Evolutionary conservation across 2,888 invertebrate genomes (phyloP), one percentile per base, ranked within the genome.

Genomic region (Camptogramma bilineatum): DNA sequence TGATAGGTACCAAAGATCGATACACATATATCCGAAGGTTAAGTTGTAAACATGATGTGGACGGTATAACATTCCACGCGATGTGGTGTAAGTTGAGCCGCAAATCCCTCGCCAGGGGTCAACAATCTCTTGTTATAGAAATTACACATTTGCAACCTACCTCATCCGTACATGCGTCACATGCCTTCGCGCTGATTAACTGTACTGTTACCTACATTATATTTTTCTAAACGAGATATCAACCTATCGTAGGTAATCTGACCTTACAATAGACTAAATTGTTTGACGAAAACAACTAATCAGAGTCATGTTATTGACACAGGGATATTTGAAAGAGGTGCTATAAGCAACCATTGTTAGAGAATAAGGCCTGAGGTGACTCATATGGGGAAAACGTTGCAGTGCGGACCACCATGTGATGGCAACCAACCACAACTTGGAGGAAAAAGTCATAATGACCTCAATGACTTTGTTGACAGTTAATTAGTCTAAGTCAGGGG

Each of bases 61-160:
- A 56, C 60, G 60, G 60, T 59, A 21, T 52, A 60, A 64, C 68
- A 70, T 69, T 68, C 59, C 62, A 31, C 54, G 42, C 44, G 52
- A 56, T 66, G 66, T 55, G 54, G 66, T 67, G 64, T 62, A 55
- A 66, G 66, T 48, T 54, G 55, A 60, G 64, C 69, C 71, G 69
- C 70, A 70, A 70, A 73, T 70, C 75, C 72, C 66, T 73, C 66
- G 64, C 56, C 58, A 46, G 65, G 58, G 76, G 74, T 76, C 76
- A 75, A 75, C 58, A 72, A 68, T 68, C 72, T 70, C 70, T 69
- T 73, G 62, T 65, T 70, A 70, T 66, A 62, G 34, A 39, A 69
- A 68, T 66, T 68, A 72, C 69, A 62, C 56, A 63, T 69, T 68
- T 59, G 66, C 69, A 44, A 67, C 59, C 42, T 66, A 66, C 63